A percentile compares a stretch with the other conserved stretches of the same genome.
Evolutionary conservation across 2,113 vertebrate genomes (phyloP).

Genomic region (Talpa occidentalis): DNA sequence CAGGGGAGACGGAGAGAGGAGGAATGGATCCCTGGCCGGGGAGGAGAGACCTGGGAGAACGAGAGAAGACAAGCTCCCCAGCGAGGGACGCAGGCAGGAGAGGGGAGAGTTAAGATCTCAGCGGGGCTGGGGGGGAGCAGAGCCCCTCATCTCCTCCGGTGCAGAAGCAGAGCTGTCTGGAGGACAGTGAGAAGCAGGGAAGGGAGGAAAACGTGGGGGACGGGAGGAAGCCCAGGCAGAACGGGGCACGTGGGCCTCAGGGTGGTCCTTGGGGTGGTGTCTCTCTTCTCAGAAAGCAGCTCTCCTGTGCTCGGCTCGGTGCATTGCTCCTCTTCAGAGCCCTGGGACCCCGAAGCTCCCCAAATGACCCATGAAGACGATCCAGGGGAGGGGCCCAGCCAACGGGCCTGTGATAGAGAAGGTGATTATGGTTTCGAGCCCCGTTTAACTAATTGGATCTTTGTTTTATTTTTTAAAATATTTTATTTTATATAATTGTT

Average conservation of each 20-base stretch:
- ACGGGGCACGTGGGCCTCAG: not conserved
- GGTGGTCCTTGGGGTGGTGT: not conserved
- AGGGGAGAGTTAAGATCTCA: not conserved
- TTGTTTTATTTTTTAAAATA: too few species aligned
- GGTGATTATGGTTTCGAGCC: not conserved
- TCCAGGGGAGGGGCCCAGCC: not conserved
- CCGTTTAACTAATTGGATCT: not conserved
- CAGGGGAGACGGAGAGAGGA: not conserved
- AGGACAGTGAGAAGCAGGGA: not conserved
- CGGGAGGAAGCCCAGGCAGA: not conserved
- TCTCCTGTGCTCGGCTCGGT: not conserved
- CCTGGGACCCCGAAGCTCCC: not conserved
- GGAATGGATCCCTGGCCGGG: not conserved
- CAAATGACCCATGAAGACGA: not conserved
- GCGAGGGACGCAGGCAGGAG: not conserved
- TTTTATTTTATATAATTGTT: too few species aligned
- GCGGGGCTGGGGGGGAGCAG: not conserved
- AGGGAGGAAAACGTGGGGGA: too few species aligned
- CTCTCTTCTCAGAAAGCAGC: not conserved
- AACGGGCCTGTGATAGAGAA: not conserved
- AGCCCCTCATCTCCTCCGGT: not conserved
- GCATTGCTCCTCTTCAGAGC: conserved; percentile 6
- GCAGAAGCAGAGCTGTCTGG: not conserved
- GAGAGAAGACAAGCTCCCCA: not conserved
- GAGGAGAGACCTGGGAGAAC: not conserved